Percentiles rank a stretch among this genome's conserved stretches.
phyloP scores from a whole-genome alignment of 2,888 invertebrate species.

The Pachycephus smyrnensis region DNA sequence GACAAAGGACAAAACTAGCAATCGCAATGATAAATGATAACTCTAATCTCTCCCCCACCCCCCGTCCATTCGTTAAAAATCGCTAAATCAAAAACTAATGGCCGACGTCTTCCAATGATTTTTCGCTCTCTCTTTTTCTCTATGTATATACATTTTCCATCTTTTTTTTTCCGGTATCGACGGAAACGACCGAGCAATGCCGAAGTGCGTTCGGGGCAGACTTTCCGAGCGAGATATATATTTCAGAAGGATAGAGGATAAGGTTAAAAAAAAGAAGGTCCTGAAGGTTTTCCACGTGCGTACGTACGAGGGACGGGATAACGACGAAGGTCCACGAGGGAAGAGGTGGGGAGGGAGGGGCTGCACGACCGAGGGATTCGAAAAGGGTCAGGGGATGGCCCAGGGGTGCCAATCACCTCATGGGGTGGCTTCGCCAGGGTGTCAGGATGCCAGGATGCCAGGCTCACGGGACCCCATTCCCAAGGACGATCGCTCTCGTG shows the following conservation, averaged over 20 bases:
- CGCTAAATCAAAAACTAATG: not conserved
- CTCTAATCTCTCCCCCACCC: conserved; percentile 16
- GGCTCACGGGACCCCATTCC: not conserved
- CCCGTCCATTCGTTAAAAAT: conserved; percentile 19
- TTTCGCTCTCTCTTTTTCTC: not conserved
- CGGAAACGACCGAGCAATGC: not conserved
- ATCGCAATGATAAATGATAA: not conserved
- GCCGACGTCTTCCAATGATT: not conserved
- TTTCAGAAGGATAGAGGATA: not conserved
- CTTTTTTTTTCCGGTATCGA: not conserved
- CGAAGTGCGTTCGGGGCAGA: not conserved
- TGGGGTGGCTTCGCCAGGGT: not conserved
- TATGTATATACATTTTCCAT: too few species aligned
- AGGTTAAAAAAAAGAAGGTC: not conserved
- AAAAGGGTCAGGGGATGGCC: not conserved
- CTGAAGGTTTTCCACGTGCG: not conserved
- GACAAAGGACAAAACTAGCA: not conserved
- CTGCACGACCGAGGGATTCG: not conserved
- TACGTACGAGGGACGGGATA: not conserved
- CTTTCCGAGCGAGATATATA: not conserved
- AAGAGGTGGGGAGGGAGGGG: not conserved
- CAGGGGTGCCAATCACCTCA: not conserved
- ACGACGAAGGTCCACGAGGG: not conserved
- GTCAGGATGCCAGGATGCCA: not conserved
- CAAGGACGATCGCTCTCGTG: not conserved